Evolutionary conservation across 2,888 invertebrate genomes (phyloP).

Genomic region (Folsomia candida): DNA sequence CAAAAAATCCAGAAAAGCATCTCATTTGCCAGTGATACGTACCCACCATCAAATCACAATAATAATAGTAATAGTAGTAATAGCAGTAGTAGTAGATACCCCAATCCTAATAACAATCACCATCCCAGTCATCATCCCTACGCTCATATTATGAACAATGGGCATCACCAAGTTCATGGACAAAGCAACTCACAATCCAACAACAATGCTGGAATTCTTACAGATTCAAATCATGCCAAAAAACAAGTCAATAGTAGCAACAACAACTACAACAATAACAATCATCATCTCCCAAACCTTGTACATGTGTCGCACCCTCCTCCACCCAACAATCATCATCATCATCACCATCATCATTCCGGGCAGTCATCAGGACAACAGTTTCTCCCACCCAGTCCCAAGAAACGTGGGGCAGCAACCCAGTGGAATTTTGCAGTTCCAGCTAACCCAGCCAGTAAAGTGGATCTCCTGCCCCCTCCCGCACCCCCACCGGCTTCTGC

Average conservation of each 20-base stretch:
- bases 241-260: conserved; percentile 5
- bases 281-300: background rate
- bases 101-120: background rate
- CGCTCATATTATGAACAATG: conserved; percentile 32
- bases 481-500: conserved; percentile 32
- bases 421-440: conserved; percentile 46
- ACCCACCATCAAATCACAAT: conserved; percentile 17
- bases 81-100: background rate
- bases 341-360: conserved; percentile 26
- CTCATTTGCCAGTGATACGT: conserved; percentile 31
- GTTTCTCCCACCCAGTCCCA: conserved; percentile 48
- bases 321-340: background rate
- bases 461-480: too few relatives aligned
- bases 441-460: conserved; percentile 25
- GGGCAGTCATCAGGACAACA: too few relatives aligned
- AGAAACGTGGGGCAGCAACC: conserved; percentile 44
- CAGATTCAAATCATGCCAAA: conserved; percentile 25
- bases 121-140: conserved; percentile 15
- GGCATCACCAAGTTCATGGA: conserved; percentile 15
- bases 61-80: conserved; percentile 17
- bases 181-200: conserved; percentile 8
- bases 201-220: conserved; percentile 14
- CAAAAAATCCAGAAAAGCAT: conserved; percentile 33
- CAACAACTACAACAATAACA: conserved; percentile 9
- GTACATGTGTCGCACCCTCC: background rate